These are phyloP conservation scores for Psittacula echo DNA, from an alignment of 2,797 vertebrate species.

Conservation along the genomic window DNA sequence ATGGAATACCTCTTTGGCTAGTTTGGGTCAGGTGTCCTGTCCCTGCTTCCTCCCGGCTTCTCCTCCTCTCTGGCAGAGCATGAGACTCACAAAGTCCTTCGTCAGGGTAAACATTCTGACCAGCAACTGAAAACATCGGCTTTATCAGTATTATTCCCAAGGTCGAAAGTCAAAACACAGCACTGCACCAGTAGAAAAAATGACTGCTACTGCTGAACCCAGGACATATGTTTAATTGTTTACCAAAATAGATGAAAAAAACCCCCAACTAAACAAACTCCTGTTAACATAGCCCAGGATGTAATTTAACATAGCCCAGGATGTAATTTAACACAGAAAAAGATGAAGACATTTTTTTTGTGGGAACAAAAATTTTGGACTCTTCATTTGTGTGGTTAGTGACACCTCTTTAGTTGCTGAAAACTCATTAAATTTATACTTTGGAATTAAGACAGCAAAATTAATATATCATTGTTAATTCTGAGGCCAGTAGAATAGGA, in stretches of 20 bases:
- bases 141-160: too few relatives aligned
- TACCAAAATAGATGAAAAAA: background rate
- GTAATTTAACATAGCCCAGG: background rate
- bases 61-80: too few relatives aligned
- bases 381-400: background rate
- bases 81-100: too few relatives aligned
- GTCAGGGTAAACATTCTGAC: too few relatives aligned
- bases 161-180: too few relatives aligned
- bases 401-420: background rate
- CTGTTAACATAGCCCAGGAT: background rate
- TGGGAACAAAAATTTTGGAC: background rate
- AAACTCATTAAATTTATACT: background rate
- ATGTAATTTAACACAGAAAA: background rate
- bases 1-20: too few relatives aligned
- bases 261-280: background rate
- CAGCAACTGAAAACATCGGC: too few relatives aligned
- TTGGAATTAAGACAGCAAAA: background rate
- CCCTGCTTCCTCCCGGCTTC: too few relatives aligned
- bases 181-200: too few relatives aligned
- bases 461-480: background rate
- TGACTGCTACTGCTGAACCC: too few relatives aligned
- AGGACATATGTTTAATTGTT: background rate
- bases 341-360: background rate
- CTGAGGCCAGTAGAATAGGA: background rate
- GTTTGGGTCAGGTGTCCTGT: too few relatives aligned